Evolutionary conservation across 2,797 vertebrate species (phyloP).

Genomic region (Channa striata): DNA sequence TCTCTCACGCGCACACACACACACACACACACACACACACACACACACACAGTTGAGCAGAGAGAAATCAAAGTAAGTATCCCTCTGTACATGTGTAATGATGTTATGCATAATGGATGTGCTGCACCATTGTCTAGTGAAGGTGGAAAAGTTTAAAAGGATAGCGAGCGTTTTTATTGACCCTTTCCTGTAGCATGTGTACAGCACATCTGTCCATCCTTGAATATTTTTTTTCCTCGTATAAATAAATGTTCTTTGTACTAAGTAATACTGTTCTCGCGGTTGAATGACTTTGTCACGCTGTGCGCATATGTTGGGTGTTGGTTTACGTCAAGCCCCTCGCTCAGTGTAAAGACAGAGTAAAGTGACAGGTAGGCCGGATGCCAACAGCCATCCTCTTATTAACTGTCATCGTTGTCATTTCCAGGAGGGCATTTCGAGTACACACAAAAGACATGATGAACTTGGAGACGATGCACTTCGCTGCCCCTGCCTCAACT

Average conservation of each 20-base stretch:
- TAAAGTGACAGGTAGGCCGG: conserved; percentile 61
- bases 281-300: conserved; percentile 29
- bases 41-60: background rate
- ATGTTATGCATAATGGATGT: conserved; percentile 78
- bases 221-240: background rate
- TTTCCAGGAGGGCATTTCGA: conserved; percentile 53
- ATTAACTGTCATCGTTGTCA: conserved; percentile 68
- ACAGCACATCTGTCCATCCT: background rate
- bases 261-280: background rate
- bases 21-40: background rate
- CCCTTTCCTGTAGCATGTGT: background rate
- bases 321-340: conserved; percentile 37
- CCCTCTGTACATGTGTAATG: conserved; percentile 62
- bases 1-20: conserved; percentile 11
- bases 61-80: conserved; percentile 55
- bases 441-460: conserved; percentile 51
- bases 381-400: conserved; percentile 64
- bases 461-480: conserved; percentile 41
- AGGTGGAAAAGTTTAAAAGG: conserved; percentile 49
- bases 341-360: background rate
- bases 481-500: conserved; percentile 26
- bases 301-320: conserved; percentile 28
- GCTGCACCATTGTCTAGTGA: conserved; percentile 66
- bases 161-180: background rate
- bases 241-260: background rate